phyloP scores from a whole-genome alignment of 2,888 invertebrate genomes.

The Ametastegia equiseti region DNA sequence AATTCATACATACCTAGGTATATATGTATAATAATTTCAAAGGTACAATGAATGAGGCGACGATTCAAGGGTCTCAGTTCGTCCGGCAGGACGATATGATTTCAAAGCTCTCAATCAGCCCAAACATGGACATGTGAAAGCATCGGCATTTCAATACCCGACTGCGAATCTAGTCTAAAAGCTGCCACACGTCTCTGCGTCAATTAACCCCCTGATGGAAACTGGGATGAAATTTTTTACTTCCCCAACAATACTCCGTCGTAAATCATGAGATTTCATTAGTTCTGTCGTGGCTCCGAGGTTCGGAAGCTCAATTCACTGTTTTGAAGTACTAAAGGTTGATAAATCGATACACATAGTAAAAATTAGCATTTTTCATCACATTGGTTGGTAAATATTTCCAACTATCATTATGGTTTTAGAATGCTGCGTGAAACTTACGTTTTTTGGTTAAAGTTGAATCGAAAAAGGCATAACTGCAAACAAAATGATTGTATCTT shows the following conservation, averaged over 20 bases:
- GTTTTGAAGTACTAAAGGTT: background rate
- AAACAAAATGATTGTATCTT: too few species aligned
- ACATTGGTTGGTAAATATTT: too few species aligned
- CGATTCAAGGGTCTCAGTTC: slow-evolving; percentile 7
- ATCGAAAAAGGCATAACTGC: too few species aligned
- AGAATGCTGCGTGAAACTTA: too few species aligned
- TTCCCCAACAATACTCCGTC: background rate
- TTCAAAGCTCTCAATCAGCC: slow-evolving; percentile 18
- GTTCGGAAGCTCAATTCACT: background rate
- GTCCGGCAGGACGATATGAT: background rate
- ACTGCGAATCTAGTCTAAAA: slow-evolving; percentile 29
- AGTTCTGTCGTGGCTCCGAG: background rate
- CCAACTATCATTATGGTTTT: too few species aligned
- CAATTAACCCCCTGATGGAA: slow-evolving; percentile 38
- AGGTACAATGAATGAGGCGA: background rate
- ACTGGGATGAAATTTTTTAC: background rate
- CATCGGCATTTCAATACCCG: slow-evolving; percentile 13
- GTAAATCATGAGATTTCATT: slow-evolving; percentile 14
- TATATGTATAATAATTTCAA: background rate
- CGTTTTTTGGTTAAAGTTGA: too few species aligned
- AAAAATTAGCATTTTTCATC: background rate
- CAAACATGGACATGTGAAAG: slow-evolving; percentile 16
- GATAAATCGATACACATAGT: background rate
- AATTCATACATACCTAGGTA: background rate
- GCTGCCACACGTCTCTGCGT: slow-evolving; percentile 29